Conservation (phyloP, 1,140 invertebrate species). For the Chrysomallon squamiferum region DNA sequence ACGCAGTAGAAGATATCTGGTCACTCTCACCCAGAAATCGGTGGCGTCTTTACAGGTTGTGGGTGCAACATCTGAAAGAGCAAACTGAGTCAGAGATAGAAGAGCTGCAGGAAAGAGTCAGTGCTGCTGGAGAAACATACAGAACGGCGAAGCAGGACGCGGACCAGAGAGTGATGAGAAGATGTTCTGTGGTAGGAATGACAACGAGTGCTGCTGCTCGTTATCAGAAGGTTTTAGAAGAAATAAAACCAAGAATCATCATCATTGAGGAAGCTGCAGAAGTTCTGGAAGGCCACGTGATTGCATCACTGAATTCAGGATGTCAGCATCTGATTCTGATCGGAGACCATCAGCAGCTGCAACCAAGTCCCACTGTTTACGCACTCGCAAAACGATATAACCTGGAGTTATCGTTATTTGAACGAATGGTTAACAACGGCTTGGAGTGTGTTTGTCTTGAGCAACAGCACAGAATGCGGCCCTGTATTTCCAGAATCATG, state of each 20-base stretch:
- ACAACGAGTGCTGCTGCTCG: conserved; percentile 56
- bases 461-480: conserved; percentile 64
- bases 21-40: neutral
- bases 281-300: conserved; percentile 58
- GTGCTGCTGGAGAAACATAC: neutral
- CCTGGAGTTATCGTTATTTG: conserved; percentile 63
- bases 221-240: conserved; percentile 24
- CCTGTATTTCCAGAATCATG: conserved; percentile 59
- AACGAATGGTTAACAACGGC: conserved; percentile 59
- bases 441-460: conserved; percentile 52
- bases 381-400: conserved; percentile 54
- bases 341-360: conserved; percentile 64
- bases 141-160: conserved; percentile 1
- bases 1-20: conserved; percentile 12
- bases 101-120: neutral
- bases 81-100: neutral
- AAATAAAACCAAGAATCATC: conserved; percentile 46
- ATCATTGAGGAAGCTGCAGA: conserved; percentile 62
- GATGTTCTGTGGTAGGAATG: conserved; percentile 36
- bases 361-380: conserved; percentile 61
- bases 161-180: conserved; percentile 17
- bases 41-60: conserved; percentile 18
- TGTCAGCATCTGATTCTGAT: conserved; percentile 77
- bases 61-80: conserved; percentile 7
- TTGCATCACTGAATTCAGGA: conserved; percentile 66